These are phyloP conservation scores for Aphidoletes aphidimyza DNA, from an alignment of 2,888 invertebrate species.

Conservation along the genomic window DNA sequence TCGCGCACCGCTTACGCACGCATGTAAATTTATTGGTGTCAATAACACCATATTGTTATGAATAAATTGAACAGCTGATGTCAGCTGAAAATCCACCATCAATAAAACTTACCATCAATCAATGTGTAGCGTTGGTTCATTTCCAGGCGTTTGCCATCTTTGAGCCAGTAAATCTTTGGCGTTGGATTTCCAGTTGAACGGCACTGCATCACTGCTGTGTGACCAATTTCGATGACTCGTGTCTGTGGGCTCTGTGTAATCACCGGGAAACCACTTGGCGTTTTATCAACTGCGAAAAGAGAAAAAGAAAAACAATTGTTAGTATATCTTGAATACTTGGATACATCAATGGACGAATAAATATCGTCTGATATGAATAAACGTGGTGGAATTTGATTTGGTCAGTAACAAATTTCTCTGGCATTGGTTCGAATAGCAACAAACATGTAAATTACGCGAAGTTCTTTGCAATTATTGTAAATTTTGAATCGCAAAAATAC, in stretches of 20 bases:
- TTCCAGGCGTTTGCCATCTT: slow-evolving; percentile 90
- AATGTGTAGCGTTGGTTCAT: slow-evolving; percentile 88
- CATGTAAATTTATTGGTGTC: background rate
- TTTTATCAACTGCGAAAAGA: slow-evolving; percentile 75
- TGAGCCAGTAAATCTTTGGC: slow-evolving; percentile 90
- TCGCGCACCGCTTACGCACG: too few relatives aligned
- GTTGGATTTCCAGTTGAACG: slow-evolving; percentile 86
- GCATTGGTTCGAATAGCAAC: background rate
- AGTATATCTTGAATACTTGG: too few relatives aligned
- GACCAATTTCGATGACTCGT: slow-evolving; percentile 96
- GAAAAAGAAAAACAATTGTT: background rate
- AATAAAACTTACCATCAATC: slow-evolving; percentile 73
- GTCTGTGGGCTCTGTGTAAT: slow-evolving; percentile 88
- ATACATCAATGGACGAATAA: too few relatives aligned
- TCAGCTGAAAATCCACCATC: background rate
- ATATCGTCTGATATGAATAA: too few relatives aligned
- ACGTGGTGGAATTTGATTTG: background rate
- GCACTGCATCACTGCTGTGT: slow-evolving; percentile 89
- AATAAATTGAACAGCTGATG: slow-evolving; percentile 18
- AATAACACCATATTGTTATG: slow-evolving; percentile 40
- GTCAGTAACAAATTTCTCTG: background rate
- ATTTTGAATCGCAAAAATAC: too few relatives aligned
- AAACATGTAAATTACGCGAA: too few relatives aligned
- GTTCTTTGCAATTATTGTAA: too few relatives aligned
- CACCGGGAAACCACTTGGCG: slow-evolving; percentile 92